Evolutionary conservation across 2,113 vertebrate genomes (phyloP).

Genomic region (Galemys pyrenaicus): DNA sequence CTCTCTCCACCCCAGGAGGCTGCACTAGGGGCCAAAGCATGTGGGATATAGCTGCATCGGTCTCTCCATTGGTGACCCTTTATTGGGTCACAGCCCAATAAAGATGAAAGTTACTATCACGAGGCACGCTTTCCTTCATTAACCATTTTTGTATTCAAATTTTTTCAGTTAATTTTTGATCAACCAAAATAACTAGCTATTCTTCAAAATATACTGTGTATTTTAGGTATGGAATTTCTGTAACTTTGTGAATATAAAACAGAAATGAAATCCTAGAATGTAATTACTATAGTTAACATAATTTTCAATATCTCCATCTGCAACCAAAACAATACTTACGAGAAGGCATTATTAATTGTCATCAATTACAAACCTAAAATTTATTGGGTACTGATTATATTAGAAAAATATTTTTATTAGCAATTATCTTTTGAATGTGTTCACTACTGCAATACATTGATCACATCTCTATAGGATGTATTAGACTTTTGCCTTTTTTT

Average conservation of each 20-base stretch:
- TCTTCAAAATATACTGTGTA: not conserved
- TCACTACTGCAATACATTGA: not conserved
- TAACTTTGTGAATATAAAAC: not conserved
- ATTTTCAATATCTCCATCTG: not conserved
- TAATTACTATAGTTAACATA: not conserved
- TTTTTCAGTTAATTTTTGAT: not conserved
- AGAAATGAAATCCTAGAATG: not conserved
- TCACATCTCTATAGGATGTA: not conserved
- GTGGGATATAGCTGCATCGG: no score
- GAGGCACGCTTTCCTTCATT: not conserved
- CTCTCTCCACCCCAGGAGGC: no score
- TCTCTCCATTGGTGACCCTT: no score
- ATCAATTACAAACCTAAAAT: not conserved
- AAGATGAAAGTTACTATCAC: not conserved
- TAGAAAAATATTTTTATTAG: conserved; percentile 32
- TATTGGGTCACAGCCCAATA: no score
- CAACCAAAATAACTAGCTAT: not conserved
- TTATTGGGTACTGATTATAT: not conserved
- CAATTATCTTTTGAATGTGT: not conserved
- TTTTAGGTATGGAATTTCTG: not conserved
- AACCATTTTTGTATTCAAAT: not conserved
- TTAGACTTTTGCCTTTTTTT: not conserved
- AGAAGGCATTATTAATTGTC: not conserved
- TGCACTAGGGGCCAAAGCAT: no score
- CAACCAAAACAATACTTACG: not conserved